Evolutionary conservation across 2,888 invertebrate genomes (phyloP).

Genomic region (Neoaliturus tenellus): DNA sequence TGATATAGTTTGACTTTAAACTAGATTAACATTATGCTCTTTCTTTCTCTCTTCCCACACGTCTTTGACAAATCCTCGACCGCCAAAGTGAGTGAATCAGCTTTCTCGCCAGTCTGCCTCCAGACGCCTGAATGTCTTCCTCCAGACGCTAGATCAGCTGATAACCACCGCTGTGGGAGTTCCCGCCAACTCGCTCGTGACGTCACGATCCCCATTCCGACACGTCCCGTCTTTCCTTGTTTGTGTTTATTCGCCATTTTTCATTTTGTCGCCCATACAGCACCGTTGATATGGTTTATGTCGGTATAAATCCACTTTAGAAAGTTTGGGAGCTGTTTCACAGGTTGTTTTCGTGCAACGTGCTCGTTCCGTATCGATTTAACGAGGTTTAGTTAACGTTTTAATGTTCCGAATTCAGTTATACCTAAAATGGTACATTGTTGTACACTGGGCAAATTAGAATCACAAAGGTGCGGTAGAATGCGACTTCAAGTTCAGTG

Average conservation of each 20-base stretch:
- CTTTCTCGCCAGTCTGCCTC: background rate
- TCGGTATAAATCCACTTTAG: background rate
- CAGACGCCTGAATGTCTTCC: constrained; percentile 15
- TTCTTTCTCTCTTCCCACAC: constrained; percentile 14
- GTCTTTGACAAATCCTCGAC: background rate
- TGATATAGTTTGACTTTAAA: too few relatives aligned
- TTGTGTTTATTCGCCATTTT: constrained; percentile 25
- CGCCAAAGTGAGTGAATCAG: constrained; percentile 23
- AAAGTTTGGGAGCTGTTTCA: constrained; percentile 10
- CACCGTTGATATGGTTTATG: constrained; percentile 9
- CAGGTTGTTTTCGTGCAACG: background rate
- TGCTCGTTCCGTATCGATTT: background rate
- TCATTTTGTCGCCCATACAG: constrained; percentile 20
- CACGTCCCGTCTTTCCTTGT: constrained; percentile 26
- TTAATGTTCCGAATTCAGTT: too few relatives aligned
- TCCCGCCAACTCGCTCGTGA: constrained; percentile 19
- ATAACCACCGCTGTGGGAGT: background rate
- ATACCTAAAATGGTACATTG: too few relatives aligned
- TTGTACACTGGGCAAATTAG: too few relatives aligned
- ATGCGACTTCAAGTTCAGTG: too few relatives aligned
- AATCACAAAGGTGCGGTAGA: too few relatives aligned
- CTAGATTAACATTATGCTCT: background rate
- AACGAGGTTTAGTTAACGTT: too few relatives aligned
- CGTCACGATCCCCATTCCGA: constrained; percentile 2
- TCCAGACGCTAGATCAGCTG: constrained; percentile 14